These are phyloP conservation scores for Pardalotus punctatus DNA, from an alignment of 2,113 vertebrate species.

Conservation along the genomic window DNA sequence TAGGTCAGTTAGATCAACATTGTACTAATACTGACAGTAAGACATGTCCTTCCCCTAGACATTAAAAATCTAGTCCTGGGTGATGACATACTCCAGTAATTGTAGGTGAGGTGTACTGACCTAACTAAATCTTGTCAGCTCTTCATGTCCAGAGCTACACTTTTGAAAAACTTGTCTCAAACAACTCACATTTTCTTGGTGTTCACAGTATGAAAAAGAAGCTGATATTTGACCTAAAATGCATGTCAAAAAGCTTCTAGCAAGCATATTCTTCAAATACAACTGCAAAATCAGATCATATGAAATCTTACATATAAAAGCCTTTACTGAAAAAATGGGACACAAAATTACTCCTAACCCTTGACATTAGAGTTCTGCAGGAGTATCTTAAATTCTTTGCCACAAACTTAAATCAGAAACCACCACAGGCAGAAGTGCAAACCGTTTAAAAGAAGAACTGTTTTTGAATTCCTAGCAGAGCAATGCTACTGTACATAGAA, in stretches of 20 bases:
- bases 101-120: not conserved
- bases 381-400: not conserved
- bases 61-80: not conserved
- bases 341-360: not conserved
- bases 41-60: not conserved
- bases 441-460: not conserved
- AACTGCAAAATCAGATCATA: not conserved
- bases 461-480: conserved; percentile 63
- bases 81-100: not conserved
- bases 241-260: not conserved
- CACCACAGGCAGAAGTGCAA: not conserved
- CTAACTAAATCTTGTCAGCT: not conserved
- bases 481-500: not conserved
- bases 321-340: not conserved
- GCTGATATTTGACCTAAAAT: not conserved
- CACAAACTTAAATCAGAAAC: not conserved
- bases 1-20: not conserved
- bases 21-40: not conserved
- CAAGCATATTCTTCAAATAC: not conserved
- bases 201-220: not conserved
- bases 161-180: not conserved
- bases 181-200: not conserved
- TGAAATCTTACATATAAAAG: not conserved
- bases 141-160: not conserved
- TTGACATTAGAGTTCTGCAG: not conserved